Evolutionary conservation across 2,888 invertebrate genomes (phyloP).

Genomic region (Liopterus haemorrhoidalis): DNA sequence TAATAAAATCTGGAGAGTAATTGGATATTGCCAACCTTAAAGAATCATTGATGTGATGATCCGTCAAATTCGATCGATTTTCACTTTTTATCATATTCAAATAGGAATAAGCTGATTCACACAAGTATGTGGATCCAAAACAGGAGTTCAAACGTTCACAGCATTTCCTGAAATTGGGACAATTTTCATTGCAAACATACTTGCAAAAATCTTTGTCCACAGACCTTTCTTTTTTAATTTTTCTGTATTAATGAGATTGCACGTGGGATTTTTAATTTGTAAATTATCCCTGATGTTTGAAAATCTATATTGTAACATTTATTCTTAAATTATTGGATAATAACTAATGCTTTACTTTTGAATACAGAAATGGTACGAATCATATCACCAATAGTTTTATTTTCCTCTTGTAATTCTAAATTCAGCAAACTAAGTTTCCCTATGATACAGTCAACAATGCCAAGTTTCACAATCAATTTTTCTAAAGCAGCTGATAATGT

Average conservation of each 20-base stretch:
- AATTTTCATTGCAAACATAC: not conserved
- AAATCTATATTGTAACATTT: slow-evolving; percentile 20
- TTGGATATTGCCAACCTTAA: slow-evolving; percentile 32
- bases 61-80: slow-evolving; percentile 25
- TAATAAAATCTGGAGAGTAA: slow-evolving; percentile 32
- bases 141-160: slow-evolving; percentile 12
- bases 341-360: slow-evolving; percentile 17
- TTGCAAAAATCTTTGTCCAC: not conserved
- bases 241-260: slow-evolving; percentile 14
- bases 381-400: slow-evolving; percentile 20
- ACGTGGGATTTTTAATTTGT: slow-evolving; percentile 19
- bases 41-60: slow-evolving; percentile 31
- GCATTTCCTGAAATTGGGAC: slow-evolving; percentile 2
- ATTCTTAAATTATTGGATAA: slow-evolving; percentile 15
- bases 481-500: slow-evolving; percentile 18
- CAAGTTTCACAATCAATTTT: slow-evolving; percentile 19
- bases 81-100: slow-evolving; percentile 33
- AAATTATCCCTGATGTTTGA: slow-evolving; percentile 20
- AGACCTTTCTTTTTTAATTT: slow-evolving; percentile 10
- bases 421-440: slow-evolving; percentile 18
- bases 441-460: slow-evolving; percentile 21
- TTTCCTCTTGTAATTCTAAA: slow-evolving; percentile 14
- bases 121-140: slow-evolving; percentile 32
- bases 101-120: no score
- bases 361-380: slow-evolving; percentile 23